phyloP scores from a whole-genome alignment of 2,888 invertebrate genomes.

The Lordiphosa andalusiaca region DNA sequence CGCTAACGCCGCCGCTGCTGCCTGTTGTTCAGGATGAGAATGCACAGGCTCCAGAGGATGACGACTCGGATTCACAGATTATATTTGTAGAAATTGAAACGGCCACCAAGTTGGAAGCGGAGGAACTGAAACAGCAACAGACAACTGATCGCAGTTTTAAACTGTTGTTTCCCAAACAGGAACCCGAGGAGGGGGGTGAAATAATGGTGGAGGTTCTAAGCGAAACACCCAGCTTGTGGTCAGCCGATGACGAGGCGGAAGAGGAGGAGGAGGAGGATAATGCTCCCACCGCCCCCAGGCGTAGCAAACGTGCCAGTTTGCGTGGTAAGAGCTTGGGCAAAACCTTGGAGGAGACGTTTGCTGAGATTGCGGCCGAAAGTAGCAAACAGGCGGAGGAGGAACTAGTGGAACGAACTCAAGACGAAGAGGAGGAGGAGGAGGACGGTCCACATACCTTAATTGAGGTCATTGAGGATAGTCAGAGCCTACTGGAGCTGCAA shows the following conservation, averaged over 20 bases:
- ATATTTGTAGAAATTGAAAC: conserved; percentile 33
- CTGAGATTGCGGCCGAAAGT: conserved; percentile 42
- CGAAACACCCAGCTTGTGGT: conserved; percentile 28
- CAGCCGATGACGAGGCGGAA: conserved; percentile 25
- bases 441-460: conserved; percentile 6
- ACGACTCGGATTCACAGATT: conserved; percentile 31
- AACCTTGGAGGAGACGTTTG: conserved; percentile 51
- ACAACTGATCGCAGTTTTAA: conserved; percentile 2
- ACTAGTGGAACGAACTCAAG: background rate
- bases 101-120: background rate
- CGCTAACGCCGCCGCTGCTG: background rate
- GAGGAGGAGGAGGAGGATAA: conserved; percentile 8
- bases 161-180: conserved; percentile 3
- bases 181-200: conserved; percentile 3
- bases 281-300: background rate
- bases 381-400: conserved; percentile 17
- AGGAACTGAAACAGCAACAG: conserved; percentile 1
- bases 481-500: conserved; percentile 2
- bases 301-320: conserved; percentile 30
- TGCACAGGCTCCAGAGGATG: conserved; percentile 13
- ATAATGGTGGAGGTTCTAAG: conserved; percentile 25
- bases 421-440: conserved; percentile 9
- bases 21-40: conserved; percentile 24
- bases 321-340: conserved; percentile 17
- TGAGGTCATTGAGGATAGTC: conserved; percentile 31